Base-by-base conservation (phyloP, 2,888 invertebrate species). In the Amiota mariae region DNA sequence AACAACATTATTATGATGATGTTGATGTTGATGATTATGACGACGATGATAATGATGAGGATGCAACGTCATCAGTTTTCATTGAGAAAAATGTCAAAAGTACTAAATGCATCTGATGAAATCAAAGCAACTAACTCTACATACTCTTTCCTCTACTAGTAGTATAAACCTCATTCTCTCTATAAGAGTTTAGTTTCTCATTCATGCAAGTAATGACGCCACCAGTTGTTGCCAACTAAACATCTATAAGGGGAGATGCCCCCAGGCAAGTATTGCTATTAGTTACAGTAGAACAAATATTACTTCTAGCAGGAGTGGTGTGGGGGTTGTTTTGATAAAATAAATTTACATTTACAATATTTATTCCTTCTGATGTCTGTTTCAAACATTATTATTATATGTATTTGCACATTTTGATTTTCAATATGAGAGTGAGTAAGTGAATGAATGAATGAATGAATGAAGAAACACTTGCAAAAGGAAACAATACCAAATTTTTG, bases 1-100 rank as follows among this genome's bases (percentile, higher is more conserved):
- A 59, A 11, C 20, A 20, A 59, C 20, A 36, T 36, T 36, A 36
- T 36, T 6, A 36, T 36, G 36, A 36, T 36, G 36, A 36, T 36
- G n/a, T n/a, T n/a, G n/a, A n/a, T n/a, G 24, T 2, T 24, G 24
- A 24, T 24, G 24, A 24, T 24, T 1, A 24, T 24, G 24, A 2
- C 3, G 24, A 24, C 3, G 36, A 36, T 36, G 36, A 6, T 36
- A 36, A 36, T 36, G 36, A 36, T 36, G 36, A 36, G 36, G 6
- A 36, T 36, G 36, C 36, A 36, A 6, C 63, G 54, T 54, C n/a
- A 20, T 63, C 18, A 18, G 57, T 48, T 86, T 84, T 84, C 86
- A 84, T 84, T 84, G 85, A 86, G 85, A 81, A 86, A 86, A 85
- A 77, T 77, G 77, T 82, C 77, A 78, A 73, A 67, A 71, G 78